Conservation (phyloP, 2,888 invertebrate genomes). For the Rhaphigaster nebulosa region DNA sequence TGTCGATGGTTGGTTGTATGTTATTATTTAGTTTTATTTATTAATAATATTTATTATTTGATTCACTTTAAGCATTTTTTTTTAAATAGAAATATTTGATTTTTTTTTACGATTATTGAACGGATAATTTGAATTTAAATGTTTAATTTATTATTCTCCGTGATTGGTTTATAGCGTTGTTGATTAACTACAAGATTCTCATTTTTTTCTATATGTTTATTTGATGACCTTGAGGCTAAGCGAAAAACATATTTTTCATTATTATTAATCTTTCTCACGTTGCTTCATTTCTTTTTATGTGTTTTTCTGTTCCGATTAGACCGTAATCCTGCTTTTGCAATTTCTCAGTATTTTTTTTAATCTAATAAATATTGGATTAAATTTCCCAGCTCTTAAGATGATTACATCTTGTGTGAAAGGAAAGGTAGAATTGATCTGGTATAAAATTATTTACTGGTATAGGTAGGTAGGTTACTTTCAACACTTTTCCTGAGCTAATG, state of each 20-base stretch:
- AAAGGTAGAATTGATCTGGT: no score
- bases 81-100: no score
- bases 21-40: no score
- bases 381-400: background rate
- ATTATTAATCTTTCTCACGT: conserved; percentile 26
- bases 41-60: no score
- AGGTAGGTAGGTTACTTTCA: no score
- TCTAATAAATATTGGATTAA: background rate
- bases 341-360: background rate
- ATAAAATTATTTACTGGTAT: no score
- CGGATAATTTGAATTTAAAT: background rate
- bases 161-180: background rate
- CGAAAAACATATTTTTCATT: conserved; percentile 19
- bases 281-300: background rate
- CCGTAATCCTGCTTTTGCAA: background rate
- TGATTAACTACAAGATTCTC: background rate
- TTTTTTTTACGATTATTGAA: background rate
- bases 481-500: no score
- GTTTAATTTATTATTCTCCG: background rate
- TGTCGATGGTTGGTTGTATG: no score
- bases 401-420: background rate
- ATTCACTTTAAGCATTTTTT: no score
- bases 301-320: background rate
- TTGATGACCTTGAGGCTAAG: background rate
- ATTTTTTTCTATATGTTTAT: background rate